Evolutionary conservation across 1,140 invertebrate species (phyloP).

Genomic region (Brachionus koreanus): DNA sequence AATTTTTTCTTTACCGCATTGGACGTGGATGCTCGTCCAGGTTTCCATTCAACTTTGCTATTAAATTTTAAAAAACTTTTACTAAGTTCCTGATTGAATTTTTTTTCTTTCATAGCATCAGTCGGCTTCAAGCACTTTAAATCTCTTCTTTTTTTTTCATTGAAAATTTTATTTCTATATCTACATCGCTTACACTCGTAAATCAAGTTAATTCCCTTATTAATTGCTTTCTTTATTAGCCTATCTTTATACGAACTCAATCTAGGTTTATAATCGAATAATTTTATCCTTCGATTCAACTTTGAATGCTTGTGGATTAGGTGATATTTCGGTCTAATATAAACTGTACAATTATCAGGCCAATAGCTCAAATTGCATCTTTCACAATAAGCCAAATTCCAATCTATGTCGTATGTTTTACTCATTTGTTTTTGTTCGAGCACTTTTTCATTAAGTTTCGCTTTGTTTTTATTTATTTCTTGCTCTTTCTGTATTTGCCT

Average conservation of each 20-base stretch:
- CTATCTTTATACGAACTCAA: not conserved
- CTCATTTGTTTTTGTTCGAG: not conserved
- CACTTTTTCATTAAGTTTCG: conserved; percentile 35
- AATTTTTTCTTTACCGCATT: conserved; percentile 28
- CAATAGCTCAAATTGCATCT: conserved; percentile 8
- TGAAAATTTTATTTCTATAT: not conserved
- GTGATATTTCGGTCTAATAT: not conserved
- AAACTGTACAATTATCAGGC: conserved; percentile 32
- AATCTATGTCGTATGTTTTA: conserved; percentile 19
- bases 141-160: not conserved
- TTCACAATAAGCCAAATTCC: conserved; percentile 19
- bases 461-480: not conserved
- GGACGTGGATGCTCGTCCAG: not conserved
- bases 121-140: not conserved
- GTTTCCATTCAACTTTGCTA: not conserved
- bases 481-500: not conserved
- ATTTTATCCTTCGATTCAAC: not conserved
- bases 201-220: conserved; percentile 31
- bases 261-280: conserved; percentile 10
- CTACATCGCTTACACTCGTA: conserved; percentile 30
- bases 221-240: conserved; percentile 12
- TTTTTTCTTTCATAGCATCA: not conserved
- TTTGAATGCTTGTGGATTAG: not conserved
- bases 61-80: conserved; percentile 11
- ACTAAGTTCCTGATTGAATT: not conserved